These are phyloP conservation scores for Antheraea mylitta DNA, from an alignment of 1,140 invertebrate genomes.

Conservation along the genomic window DNA sequence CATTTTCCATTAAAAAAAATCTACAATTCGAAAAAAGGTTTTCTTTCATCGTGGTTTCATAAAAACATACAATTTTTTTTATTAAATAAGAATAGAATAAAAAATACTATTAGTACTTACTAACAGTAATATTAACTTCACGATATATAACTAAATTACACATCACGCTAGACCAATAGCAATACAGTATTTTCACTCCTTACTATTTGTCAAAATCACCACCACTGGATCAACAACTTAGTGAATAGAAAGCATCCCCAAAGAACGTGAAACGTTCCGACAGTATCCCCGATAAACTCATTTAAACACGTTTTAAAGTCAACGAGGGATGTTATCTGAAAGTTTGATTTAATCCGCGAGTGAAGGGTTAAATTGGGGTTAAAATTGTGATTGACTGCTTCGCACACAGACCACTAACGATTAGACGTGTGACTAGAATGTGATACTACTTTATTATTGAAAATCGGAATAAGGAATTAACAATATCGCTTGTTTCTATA, in stretches of 20 bases:
- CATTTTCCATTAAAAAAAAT: too few relatives aligned
- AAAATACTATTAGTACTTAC: too few relatives aligned
- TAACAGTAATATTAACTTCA: too few relatives aligned
- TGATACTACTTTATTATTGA: too few relatives aligned
- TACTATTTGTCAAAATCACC: neutral
- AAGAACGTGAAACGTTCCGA: neutral
- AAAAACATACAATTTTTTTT: too few relatives aligned
- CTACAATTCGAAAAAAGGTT: too few relatives aligned
- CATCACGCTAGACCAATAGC: neutral
- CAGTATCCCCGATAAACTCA: neutral
- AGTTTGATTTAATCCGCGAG: neutral
- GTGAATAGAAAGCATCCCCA: neutral
- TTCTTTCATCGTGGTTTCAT: too few relatives aligned
- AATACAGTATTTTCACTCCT: neutral
- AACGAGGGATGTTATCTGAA: slow-evolving; percentile 1
- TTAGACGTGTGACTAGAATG: neutral
- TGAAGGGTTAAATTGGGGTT: slow-evolving; percentile 2
- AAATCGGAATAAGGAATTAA: too few relatives aligned
- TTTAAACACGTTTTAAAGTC: neutral
- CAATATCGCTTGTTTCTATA: too few relatives aligned
- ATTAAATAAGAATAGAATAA: too few relatives aligned
- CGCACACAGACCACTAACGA: neutral
- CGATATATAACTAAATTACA: too few relatives aligned
- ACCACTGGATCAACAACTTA: neutral
- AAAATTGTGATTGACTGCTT: neutral